phyloP scores from a whole-genome alignment of 2,888 invertebrate genomes.

The Acronicta leporina region DNA sequence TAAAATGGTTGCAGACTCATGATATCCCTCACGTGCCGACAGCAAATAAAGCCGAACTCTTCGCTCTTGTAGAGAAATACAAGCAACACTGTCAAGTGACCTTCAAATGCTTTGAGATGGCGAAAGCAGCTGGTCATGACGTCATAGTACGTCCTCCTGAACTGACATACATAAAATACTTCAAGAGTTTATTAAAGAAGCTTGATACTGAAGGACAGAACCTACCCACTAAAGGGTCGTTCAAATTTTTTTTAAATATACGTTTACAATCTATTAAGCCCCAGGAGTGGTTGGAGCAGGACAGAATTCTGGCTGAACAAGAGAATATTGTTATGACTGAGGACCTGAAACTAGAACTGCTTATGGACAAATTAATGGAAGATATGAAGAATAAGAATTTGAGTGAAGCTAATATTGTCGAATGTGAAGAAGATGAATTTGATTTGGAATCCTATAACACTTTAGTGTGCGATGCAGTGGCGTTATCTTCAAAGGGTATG shows the following conservation, averaged over 20 bases:
- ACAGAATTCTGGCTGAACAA: conserved; percentile 7
- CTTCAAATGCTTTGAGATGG: conserved; percentile 10
- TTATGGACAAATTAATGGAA: conserved; percentile 45
- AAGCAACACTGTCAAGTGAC: conserved; percentile 39
- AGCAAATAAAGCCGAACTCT: conserved; percentile 59
- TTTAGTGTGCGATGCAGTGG: conserved; percentile 3
- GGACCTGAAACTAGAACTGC: conserved; percentile 52
- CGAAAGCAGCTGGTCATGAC: conserved; percentile 36
- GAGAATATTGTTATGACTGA: conserved; percentile 28
- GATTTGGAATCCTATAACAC: conserved; percentile 18
- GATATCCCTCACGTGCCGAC: conserved; percentile 49
- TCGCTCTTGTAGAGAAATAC: conserved; percentile 58
- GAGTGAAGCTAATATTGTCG: conserved; percentile 12
- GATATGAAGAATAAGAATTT: conserved; percentile 9
- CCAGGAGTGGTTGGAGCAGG: conserved; percentile 36
- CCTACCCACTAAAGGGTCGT: background rate
- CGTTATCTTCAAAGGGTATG: too few relatives aligned
- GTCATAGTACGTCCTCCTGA: conserved; percentile 35
- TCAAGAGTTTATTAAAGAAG: background rate
- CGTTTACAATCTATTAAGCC: conserved; percentile 45
- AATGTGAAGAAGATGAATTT: conserved; percentile 11
- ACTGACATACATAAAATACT: conserved; percentile 21
- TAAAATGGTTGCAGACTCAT: conserved; percentile 59
- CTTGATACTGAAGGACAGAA: background rate
- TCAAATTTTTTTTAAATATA: background rate